These are phyloP conservation scores for Chrysolina oricalcia DNA, from an alignment of 2,888 invertebrate genomes.

Conservation along the genomic window DNA sequence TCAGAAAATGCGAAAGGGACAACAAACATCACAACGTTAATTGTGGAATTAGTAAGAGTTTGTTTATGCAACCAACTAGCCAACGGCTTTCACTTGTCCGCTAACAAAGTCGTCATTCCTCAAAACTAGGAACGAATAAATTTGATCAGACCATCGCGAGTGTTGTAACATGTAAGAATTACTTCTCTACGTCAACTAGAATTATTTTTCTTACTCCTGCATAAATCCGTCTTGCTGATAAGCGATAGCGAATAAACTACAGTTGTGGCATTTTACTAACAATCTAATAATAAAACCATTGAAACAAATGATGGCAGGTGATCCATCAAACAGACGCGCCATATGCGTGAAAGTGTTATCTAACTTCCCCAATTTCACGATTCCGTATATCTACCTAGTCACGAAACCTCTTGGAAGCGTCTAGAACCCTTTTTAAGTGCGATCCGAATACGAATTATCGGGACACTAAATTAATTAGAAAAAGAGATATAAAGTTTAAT, in stretches of 20 bases:
- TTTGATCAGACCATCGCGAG: too few species aligned
- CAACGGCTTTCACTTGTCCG: too few species aligned
- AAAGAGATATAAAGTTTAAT: too few species aligned
- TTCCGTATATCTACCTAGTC: background rate
- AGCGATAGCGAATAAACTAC: background rate
- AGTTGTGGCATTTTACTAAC: background rate
- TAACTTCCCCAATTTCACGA: background rate
- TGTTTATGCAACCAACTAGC: too few species aligned
- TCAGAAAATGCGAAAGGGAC: too few species aligned
- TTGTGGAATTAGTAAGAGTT: too few species aligned
- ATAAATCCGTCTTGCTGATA: background rate
- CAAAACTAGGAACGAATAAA: too few species aligned
- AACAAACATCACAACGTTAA: too few species aligned
- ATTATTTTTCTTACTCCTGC: background rate
- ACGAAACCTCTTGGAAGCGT: background rate
- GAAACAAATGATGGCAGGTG: constrained; percentile 16
- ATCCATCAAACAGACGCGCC: constrained; percentile 13
- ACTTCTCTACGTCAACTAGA: too few species aligned
- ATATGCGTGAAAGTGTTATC: constrained; percentile 11
- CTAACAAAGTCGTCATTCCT: too few species aligned
- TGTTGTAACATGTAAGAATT: too few species aligned
- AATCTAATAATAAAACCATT: background rate
- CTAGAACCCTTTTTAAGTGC: background rate
- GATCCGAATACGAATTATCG: background rate
- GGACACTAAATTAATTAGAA: background rate